Conservation (phyloP, 2,113 vertebrate genomes). For the Sylvietta virens region DNA sequence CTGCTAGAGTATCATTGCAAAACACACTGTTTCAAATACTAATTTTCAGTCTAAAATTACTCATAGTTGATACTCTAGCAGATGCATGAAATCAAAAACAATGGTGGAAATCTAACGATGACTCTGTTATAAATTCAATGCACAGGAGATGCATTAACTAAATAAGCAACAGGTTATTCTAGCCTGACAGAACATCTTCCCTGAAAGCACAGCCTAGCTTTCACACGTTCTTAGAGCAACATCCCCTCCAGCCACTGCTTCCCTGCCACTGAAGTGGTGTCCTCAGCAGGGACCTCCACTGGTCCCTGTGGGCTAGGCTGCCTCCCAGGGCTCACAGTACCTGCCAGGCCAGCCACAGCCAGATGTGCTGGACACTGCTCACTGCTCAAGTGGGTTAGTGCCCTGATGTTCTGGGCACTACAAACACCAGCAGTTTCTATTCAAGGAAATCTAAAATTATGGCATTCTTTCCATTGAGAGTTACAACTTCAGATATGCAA, state of each 20-base stretch:
- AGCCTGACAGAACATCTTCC: background rate
- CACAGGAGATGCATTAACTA: background rate
- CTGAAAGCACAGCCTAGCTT: background rate
- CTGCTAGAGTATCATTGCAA: background rate
- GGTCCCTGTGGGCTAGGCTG: background rate
- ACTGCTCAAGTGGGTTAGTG: background rate
- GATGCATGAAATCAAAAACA: background rate
- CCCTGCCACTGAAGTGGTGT: background rate
- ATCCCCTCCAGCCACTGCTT: background rate
- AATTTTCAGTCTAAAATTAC: background rate
- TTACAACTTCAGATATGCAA: background rate
- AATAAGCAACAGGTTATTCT: background rate
- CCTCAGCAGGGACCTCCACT: background rate
- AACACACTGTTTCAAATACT: background rate
- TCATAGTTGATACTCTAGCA: background rate
- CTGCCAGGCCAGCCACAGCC: background rate
- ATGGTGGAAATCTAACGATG: background rate
- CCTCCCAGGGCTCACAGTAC: too few species aligned
- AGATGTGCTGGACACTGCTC: background rate
- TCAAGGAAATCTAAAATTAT: constrained; percentile 1
- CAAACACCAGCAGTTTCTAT: background rate
- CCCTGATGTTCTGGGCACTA: background rate
- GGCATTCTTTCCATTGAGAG: background rate
- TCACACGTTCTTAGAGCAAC: background rate
- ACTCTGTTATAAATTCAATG: background rate